These are phyloP conservation scores for Pecten maximus DNA, from an alignment of 2,888 invertebrate genomes.

Conservation along the genomic window DNA sequence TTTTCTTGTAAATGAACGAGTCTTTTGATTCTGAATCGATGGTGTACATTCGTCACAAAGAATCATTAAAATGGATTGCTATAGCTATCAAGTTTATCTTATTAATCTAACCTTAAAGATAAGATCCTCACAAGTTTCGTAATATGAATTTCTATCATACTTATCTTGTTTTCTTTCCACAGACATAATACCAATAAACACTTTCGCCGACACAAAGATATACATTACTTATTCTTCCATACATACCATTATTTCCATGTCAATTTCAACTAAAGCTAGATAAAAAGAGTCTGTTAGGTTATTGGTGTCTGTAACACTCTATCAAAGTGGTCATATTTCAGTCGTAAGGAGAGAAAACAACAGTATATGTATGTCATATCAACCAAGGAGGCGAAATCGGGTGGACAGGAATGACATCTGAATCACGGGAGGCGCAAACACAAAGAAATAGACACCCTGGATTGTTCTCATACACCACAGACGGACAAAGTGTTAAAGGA, in stretches of 20 bases:
- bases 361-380: neutral
- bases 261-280: neutral
- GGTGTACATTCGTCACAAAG: neutral
- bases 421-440: neutral
- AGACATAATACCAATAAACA: neutral
- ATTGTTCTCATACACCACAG: neutral
- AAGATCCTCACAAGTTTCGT: too few species aligned
- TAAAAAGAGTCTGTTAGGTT: neutral
- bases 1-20: too few species aligned
- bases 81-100: neutral
- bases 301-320: neutral
- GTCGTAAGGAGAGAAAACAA: constrained; percentile 4
- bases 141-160: too few species aligned
- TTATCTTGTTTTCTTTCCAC: too few species aligned
- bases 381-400: neutral
- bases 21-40: neutral
- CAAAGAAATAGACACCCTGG: neutral
- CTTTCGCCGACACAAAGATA: neutral
- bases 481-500: neutral
- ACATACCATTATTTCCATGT: neutral
- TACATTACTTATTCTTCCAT: neutral
- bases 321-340: neutral
- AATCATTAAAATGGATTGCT: neutral
- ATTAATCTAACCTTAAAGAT: too few species aligned
- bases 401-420: neutral